Base-by-base conservation (phyloP, 2,888 invertebrate species). In the Andrena dorsata region DNA sequence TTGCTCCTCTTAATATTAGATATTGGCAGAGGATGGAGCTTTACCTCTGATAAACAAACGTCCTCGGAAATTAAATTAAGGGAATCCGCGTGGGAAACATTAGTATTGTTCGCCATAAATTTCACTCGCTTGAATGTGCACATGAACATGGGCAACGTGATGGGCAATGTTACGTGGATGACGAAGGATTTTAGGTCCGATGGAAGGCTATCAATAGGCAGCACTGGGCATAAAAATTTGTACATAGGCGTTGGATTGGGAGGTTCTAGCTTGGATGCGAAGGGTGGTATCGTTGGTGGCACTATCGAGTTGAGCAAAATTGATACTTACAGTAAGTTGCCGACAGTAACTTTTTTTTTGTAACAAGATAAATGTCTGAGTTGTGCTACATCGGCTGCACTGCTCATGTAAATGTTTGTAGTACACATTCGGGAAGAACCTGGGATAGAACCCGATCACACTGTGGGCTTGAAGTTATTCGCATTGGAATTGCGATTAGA, bases 91-190 rank as follows among this genome's bases (percentile, higher is more conserved):
- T 99, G 99, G 99, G 98, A 99, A 94, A 99, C 99, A 2, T 95
- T 99, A 69, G 99, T 99, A 2, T 95, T 99, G 76, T 98, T 99
- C 94, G 98, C 98, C 0, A 97, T 99, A 58, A 99, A 99, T 95
- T 98, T 99, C 94, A 98, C 98, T 63, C 97, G 98, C 90, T 95
- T 99, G 71, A 99, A 99, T 94, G 98, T 99, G 10, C 98, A 98
- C 92, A 99, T 99, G 97, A 99, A 99, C 94, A 99, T 99, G 98
- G 99, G 99, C 58, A 99, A 99, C 92, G 99, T 99, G 0, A 99
- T 99, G 98, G 99, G 99, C 16, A 99, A 99, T 93, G 99, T 99
- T 78, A 96, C 96, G 96, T 99, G 98, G 98, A 95, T 98, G 93
- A 98, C 98, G 8, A 97, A 98, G 92, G 98, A 98, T 93, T 98